Conservation (phyloP, 2,113 vertebrate genomes). For the Bujurquina vittata region DNA sequence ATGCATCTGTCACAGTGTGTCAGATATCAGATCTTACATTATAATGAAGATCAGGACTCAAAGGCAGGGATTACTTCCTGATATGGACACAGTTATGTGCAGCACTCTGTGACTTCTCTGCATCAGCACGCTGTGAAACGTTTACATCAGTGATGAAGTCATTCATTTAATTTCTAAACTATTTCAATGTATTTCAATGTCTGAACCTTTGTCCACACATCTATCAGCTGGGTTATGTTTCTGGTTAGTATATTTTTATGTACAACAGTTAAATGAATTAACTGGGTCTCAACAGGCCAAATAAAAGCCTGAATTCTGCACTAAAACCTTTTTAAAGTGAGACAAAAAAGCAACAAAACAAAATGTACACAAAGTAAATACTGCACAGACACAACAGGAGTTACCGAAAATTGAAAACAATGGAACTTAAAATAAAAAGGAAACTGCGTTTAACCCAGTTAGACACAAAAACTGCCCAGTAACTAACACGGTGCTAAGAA, state of each 20-base stretch:
- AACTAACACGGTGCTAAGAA: too few species aligned
- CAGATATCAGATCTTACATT: not conserved
- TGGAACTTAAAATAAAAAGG: too few species aligned
- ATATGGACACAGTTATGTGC: accelerated
- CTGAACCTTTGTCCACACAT: accelerated
- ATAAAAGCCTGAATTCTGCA: too few species aligned
- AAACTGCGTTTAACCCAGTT: not conserved
- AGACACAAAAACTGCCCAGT: not conserved
- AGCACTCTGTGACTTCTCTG: not conserved
- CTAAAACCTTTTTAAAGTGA: too few species aligned
- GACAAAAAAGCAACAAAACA: too few species aligned
- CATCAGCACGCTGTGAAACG: not conserved
- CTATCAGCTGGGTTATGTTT: not conserved
- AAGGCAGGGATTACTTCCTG: not conserved
- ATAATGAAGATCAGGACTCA: not conserved
- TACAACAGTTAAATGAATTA: too few species aligned
- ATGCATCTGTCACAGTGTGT: not conserved
- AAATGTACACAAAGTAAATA: not conserved
- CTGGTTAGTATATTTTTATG: too few species aligned
- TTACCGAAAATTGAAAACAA: too few species aligned
- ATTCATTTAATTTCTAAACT: not conserved
- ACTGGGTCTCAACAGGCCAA: too few species aligned
- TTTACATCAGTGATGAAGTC: not conserved
- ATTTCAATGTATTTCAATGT: too few species aligned
- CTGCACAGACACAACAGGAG: too few species aligned